These are phyloP conservation scores for Arrhamphus sclerolepis DNA, from an alignment of 2,797 vertebrate genomes.

Conservation along the genomic window DNA sequence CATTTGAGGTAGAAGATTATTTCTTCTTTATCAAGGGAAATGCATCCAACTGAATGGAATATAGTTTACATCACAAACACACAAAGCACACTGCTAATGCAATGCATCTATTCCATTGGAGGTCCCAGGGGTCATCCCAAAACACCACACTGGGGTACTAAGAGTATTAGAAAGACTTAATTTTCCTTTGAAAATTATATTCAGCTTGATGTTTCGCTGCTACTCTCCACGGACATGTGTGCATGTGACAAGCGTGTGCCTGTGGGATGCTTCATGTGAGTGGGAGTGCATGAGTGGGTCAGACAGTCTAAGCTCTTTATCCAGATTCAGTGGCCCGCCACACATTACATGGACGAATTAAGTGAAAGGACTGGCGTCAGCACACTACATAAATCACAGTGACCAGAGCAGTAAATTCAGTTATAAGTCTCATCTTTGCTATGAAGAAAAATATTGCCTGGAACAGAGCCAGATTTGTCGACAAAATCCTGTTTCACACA, in stretches of 20 bases:
- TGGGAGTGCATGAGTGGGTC: constrained; percentile 71
- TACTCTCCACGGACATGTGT: constrained; percentile 28
- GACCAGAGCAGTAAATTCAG: constrained; percentile 63
- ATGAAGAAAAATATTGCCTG: constrained; percentile 55
- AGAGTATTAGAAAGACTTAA: constrained; percentile 69
- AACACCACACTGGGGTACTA: constrained; percentile 47
- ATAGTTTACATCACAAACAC: constrained; percentile 46
- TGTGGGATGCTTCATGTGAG: constrained; percentile 33
- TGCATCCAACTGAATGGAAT: constrained; percentile 36
- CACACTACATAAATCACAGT: constrained; percentile 63
- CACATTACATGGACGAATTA: constrained; percentile 64
- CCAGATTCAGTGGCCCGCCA: constrained; percentile 71
- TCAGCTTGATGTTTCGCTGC: constrained; percentile 50
- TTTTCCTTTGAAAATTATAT: constrained; percentile 64
- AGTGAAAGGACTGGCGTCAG: constrained; percentile 73
- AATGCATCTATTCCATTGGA: constrained; percentile 46
- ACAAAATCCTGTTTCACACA: constrained; percentile 44
- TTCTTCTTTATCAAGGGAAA: constrained; percentile 27
- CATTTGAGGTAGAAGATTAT: too few species aligned
- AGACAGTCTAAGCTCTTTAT: constrained; percentile 85
- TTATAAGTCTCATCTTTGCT: constrained; percentile 58
- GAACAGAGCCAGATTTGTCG: constrained; percentile 56
- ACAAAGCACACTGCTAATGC: constrained; percentile 28
- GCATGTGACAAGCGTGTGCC: constrained; percentile 12
- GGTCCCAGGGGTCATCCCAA: constrained; percentile 52